These are phyloP conservation scores for Amphipoea oculea DNA, from an alignment of 2,888 invertebrate genomes.

Conservation along the genomic window DNA sequence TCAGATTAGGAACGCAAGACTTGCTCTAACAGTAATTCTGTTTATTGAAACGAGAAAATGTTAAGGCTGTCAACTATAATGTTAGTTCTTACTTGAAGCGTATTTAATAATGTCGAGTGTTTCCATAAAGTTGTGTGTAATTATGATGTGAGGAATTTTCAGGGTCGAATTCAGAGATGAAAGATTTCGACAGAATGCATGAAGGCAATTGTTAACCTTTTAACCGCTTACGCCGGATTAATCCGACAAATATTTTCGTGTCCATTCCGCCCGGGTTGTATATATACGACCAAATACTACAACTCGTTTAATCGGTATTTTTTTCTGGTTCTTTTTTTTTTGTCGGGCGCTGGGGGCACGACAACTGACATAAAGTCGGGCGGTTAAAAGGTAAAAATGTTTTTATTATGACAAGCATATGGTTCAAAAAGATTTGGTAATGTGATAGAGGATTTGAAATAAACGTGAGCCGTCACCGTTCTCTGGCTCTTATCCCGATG, in stretches of 20 bases:
- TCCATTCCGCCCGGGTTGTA: too few species aligned
- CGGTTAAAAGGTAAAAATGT: background rate
- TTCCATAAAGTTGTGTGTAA: background rate
- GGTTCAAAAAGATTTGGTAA: background rate
- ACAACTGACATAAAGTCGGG: too few species aligned
- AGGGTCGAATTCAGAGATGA: background rate
- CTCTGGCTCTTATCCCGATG: background rate
- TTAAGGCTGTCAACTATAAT: background rate
- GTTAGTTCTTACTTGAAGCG: background rate
- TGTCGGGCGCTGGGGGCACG: too few species aligned
- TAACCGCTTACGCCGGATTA: too few species aligned
- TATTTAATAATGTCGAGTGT: slow-evolving; percentile 1
- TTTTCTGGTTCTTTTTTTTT: too few species aligned
- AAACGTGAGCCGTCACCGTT: background rate
- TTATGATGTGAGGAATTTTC: slow-evolving; percentile 11
- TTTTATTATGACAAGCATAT: background rate
- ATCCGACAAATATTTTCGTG: too few species aligned
- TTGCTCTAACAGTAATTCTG: slow-evolving; percentile 6
- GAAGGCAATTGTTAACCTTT: background rate
- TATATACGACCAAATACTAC: too few species aligned
- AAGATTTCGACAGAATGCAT: background rate
- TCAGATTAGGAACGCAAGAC: slow-evolving; percentile 15
- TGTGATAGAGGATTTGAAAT: background rate
- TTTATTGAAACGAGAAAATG: slow-evolving; percentile 32
- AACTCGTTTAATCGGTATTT: too few species aligned